Evolutionary conservation across 2,888 invertebrate species (phyloP), one percentile per base, ranked within the genome.

Genomic region (Steinernema hermaphroditum): DNA sequence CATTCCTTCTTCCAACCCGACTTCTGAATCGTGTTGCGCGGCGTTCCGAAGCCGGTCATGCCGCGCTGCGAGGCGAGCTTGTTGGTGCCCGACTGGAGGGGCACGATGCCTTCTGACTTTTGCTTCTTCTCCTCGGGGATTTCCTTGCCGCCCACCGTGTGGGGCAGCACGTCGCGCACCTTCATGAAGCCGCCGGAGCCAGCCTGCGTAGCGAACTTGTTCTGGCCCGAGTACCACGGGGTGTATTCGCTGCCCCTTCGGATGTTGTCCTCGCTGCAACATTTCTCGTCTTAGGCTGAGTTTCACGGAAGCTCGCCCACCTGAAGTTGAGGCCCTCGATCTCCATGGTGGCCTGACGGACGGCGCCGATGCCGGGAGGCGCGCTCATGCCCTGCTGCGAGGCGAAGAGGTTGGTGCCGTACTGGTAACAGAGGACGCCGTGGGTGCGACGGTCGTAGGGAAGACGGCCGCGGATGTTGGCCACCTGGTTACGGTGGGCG

Each of bases 21-120:
- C 49, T 75, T 77, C 49, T 75, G 75, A 43, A 79, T 77, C 50
- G 83, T 85, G 79, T 86, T 86, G 72, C 90, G 83, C 19, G 88
- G 87, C 46, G 89, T 88, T 41, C 90, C 90, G 83, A 90, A 90
- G 14, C 89, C 89, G 62, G 88, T 89, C 88, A 89, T 89, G 69
- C 88, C 88, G 22, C 87, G 82, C 82, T 90, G 90, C 41, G 88
- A 88, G 46, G 89, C 89, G 44, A 89, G 88, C 79, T 87, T 87
- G 85, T 89, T 89, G 70, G 88, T 88, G 69, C 89, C 90, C 72
- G 89, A 89, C 80, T 90, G 89, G 27, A 89, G 86, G 27, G 89
- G 84, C 44, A 86, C 84, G 68, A 86, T 80, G 68, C 85, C 85
- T 68, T 85, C 84, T 22, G 85, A 85, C 74, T 81, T 82, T 71